A percentile compares a stretch with the other conserved stretches of the same genome.
phyloP scores from a whole-genome alignment of 2,113 vertebrate species.

The Chloropsis hardwickii region DNA sequence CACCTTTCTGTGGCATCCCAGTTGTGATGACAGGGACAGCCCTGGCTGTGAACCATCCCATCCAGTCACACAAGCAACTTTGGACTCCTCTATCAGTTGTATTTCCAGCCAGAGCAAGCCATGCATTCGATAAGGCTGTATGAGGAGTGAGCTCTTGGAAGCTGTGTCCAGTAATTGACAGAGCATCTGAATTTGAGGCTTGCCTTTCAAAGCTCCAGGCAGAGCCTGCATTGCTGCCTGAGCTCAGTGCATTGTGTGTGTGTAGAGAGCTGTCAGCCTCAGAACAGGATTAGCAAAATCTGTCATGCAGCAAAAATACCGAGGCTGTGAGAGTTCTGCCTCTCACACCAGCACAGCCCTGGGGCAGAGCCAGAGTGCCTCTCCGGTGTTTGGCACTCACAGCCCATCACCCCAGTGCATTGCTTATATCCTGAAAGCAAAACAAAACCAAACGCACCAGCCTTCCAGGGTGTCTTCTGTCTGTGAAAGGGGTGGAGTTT shows the following conservation, averaged over 20 bases:
- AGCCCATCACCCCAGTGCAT: rapidly evolving
- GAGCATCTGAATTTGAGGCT: neutral
- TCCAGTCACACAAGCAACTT: neutral
- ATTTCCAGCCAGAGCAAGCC: neutral
- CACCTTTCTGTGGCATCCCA: neutral
- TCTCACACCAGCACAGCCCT: rapidly evolving
- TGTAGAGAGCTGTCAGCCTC: neutral
- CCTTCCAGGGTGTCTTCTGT: neutral
- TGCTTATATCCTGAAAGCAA: neutral
- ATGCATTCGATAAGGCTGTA: rapidly evolving
- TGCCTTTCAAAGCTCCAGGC: neutral
- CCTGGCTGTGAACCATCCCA: neutral
- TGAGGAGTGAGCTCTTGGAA: neutral
- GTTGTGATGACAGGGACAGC: too few species aligned
- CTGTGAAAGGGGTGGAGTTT: neutral
- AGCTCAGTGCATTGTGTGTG: neutral
- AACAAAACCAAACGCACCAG: neutral
- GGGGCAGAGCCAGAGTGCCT: neutral
- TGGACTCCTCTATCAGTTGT: rapidly evolving
- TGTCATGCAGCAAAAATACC: neutral
- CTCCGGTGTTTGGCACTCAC: rapidly evolving
- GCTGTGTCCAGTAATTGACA: neutral
- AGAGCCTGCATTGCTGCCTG: neutral
- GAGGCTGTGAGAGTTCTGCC: neutral
- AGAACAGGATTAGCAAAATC: neutral